Base-by-base conservation (phyloP, 2,113 vertebrate species). In the Acanthisitta chloris region DNA sequence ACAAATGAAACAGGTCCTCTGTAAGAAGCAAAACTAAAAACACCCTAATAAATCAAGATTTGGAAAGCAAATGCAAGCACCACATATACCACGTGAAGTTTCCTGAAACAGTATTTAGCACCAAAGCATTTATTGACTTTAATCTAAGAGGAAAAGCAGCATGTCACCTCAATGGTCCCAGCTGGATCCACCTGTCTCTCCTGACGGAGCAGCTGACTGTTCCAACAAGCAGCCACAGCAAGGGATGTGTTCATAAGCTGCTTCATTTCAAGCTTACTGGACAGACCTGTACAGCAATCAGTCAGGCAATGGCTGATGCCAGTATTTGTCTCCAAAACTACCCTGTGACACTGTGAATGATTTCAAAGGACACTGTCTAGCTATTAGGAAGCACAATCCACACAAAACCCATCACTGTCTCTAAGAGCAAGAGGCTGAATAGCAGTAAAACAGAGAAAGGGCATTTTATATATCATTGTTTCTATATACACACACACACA, bases 171-270 rank as follows among this genome's bases (percentile, higher is more conserved):
- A 36, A 54, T 4, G 3, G 48, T 62, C 86, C 76, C 88, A 61
- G 66, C 45, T 70, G 81, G 58, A 3, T 23, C 4, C 14, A 6
- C 38, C 77, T 45, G 36, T 28, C 48, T 67, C 34, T 71, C 34
- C 0, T 31, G 71, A 40, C 0, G 1, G 51, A 78, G 78, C 38
- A 61, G 67, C 26, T 14, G 54, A 43, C 21, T 1, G 0, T 40
- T 76, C 33, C 88, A 72, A 79, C 65, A 18, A 61, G 36, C 77
- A 59, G 67, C 79, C n/a, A 2, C 15, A 67, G 57, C 40, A 24
- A 55, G 45, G 38, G 31, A 0, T 2, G 0, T 2, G 4, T 5
- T 29, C 24, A 4, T 25, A 38, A 3, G 1, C 54, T 2, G 17
- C 71, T 61, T 77, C 70, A 23, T 48, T 77, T 40, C 29, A 5